phyloP scores from a whole-genome alignment of 2,797 vertebrate genomes.

The Sphenodon punctatus region DNA sequence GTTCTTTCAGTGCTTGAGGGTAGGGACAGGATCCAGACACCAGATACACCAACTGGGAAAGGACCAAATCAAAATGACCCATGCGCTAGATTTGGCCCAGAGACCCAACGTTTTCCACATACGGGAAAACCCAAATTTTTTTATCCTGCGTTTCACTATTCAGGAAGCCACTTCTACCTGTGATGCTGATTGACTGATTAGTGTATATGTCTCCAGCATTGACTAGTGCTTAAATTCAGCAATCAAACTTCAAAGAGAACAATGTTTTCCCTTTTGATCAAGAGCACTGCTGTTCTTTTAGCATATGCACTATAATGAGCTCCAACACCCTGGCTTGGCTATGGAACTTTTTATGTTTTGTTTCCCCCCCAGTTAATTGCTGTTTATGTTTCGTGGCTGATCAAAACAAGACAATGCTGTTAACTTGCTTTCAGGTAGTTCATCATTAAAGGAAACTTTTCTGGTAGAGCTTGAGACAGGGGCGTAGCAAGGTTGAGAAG shows the following conservation, averaged over 20 bases:
- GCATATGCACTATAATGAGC: constrained; percentile 47
- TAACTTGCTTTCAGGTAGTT: constrained; percentile 19
- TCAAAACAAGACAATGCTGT: constrained; percentile 40
- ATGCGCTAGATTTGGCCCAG: too few species aligned
- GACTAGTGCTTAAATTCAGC: constrained; percentile 40
- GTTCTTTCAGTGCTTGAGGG: too few species aligned
- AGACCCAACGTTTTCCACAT: too few species aligned
- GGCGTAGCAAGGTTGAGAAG: too few species aligned
- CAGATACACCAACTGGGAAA: too few species aligned
- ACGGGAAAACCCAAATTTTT: too few species aligned
- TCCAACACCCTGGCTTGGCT: constrained; percentile 37
- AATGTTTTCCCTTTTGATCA: constrained; percentile 52
- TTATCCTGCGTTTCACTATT: not conserved
- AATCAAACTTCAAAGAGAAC: constrained; percentile 46
- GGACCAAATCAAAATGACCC: too few species aligned
- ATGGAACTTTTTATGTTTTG: constrained; percentile 12
- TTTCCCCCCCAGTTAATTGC: constrained; percentile 43
- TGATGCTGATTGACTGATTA: constrained; percentile 26
- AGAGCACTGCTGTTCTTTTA: not conserved
- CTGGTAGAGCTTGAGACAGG: too few species aligned
- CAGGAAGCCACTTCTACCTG: constrained; percentile 23
- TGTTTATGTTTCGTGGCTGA: constrained; percentile 49
- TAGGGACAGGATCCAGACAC: too few species aligned
- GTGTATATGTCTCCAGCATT: not conserved
- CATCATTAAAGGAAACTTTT: constrained; percentile 31